Base-by-base conservation (phyloP, 2,113 vertebrate genomes). In the Anas platyrhynchos region DNA sequence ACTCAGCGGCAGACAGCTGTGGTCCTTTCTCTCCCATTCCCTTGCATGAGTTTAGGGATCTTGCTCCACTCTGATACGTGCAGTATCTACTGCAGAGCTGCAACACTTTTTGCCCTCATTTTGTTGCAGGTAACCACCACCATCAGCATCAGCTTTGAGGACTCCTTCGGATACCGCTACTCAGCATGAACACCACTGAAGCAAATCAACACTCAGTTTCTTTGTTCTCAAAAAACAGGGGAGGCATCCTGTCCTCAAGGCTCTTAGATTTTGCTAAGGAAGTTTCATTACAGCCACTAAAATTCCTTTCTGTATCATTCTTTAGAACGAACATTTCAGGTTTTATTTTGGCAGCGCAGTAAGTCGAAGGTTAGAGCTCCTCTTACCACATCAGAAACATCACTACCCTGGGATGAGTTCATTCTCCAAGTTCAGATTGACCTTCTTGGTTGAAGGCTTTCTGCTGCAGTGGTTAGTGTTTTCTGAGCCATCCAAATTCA, bases 401-500 rank as follows among this genome's bases (percentile, higher is more conserved):
- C 41, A 36, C 18, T 91, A 89, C 58, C 46, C 68, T 65, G 61
- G 41, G 9, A 59, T 78, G 63, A 92, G 63, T 94, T 95, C 26
- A 29, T 16, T 58, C 18, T 68, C 52, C 18, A 3, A 15, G 16
- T 59, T 86, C 52, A 67, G 23, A 59, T 77, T 86, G 73, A 58
- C 73, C 44, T 58, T 77, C 54, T 65, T 55, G 26, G 75, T 81
- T 78, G 68, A 90, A 90, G 73, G 59, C 15, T 94, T 83, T 93
- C 77, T 91, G 65, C 65, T 86, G 58, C 73, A 67, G 56, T 23
- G 73, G 32, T 81, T 92, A 55, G 11, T 94, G 48, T 91, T 92
- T 93, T 93, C 56, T 86, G 77, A 46, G 34, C 69, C 26, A 1
- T 58, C 83, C 93, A 95, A 90, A 72, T 90, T 93, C 50, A 61